phyloP scores from a whole-genome alignment of 2,797 vertebrate species.

The Enoplosus armatus region DNA sequence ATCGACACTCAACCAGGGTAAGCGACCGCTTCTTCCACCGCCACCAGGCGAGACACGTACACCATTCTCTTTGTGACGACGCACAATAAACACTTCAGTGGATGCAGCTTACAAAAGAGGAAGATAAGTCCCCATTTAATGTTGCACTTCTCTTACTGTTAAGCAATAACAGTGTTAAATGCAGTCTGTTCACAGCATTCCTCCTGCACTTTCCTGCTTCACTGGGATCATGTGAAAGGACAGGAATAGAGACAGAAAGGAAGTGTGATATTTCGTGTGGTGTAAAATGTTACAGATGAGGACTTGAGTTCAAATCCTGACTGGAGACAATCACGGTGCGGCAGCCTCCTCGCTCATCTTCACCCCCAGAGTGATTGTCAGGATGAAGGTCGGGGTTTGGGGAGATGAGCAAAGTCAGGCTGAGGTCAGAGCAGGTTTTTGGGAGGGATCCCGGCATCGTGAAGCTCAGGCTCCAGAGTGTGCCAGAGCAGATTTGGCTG shows the following conservation, averaged over 20 bases:
- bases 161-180: slow-evolving; percentile 53
- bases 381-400: slow-evolving; percentile 37
- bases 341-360: slow-evolving; percentile 42
- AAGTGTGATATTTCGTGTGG: slow-evolving; percentile 67
- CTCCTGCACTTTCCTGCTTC: slow-evolving; percentile 17
- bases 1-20: slow-evolving; percentile 99
- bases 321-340: slow-evolving; percentile 54
- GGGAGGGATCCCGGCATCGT: slow-evolving; percentile 48
- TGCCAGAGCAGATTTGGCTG: slow-evolving; percentile 63
- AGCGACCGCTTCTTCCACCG: slow-evolving; percentile 72
- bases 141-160: slow-evolving; percentile 44
- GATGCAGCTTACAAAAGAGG: slow-evolving; percentile 36
- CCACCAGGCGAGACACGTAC: slow-evolving; percentile 50
- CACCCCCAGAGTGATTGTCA: slow-evolving; percentile 45
- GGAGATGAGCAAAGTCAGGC: slow-evolving; percentile 56
- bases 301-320: slow-evolving; percentile 80
- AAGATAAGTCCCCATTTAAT: slow-evolving; percentile 52
- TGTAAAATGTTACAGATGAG: slow-evolving; percentile 81
- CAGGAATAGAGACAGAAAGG: slow-evolving; percentile 59
- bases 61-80: slow-evolving; percentile 67
- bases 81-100: slow-evolving; percentile 70
- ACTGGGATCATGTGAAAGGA: slow-evolving; percentile 10
- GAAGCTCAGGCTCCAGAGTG: slow-evolving; percentile 42
- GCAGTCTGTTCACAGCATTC: slow-evolving; percentile 32
- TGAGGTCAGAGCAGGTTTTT: slow-evolving; percentile 72